Evolutionary conservation across 2,888 invertebrate species (phyloP).

Genomic region (Drosophila mayaguana): DNA sequence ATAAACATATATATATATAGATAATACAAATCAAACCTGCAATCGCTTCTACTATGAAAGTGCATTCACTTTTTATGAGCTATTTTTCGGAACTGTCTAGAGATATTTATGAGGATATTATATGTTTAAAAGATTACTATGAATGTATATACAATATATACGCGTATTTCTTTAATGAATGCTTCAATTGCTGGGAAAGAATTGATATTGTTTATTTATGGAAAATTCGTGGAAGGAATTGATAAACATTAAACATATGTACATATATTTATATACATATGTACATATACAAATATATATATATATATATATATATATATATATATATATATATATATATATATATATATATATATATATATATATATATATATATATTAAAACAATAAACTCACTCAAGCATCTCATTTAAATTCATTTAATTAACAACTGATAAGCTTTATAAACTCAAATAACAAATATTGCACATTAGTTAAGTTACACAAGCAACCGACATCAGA

Average conservation of each 20-base stretch:
- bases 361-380: background rate
- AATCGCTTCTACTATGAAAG: slow-evolving; percentile 4
- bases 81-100: background rate
- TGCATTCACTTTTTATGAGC: slow-evolving; percentile 9
- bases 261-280: too few relatives aligned
- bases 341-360: background rate
- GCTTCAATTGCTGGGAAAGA: background rate
- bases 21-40: slow-evolving; percentile 1
- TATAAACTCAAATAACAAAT: too few relatives aligned
- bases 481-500: background rate
- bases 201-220: slow-evolving; percentile 1
- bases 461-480: background rate
- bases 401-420: background rate
- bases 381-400: background rate
- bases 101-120: background rate
- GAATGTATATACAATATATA: background rate
- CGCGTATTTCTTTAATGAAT: background rate
- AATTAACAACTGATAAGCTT: background rate
- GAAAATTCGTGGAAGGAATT: background rate
- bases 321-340: background rate
- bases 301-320: background rate
- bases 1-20: slow-evolving; percentile 1
- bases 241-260: background rate
- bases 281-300: too few relatives aligned
- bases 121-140: background rate